phyloP scores from a whole-genome alignment of 37 sponge, comb jelly and placozoan species.

The Halisarca cf. caerulea region DNA sequence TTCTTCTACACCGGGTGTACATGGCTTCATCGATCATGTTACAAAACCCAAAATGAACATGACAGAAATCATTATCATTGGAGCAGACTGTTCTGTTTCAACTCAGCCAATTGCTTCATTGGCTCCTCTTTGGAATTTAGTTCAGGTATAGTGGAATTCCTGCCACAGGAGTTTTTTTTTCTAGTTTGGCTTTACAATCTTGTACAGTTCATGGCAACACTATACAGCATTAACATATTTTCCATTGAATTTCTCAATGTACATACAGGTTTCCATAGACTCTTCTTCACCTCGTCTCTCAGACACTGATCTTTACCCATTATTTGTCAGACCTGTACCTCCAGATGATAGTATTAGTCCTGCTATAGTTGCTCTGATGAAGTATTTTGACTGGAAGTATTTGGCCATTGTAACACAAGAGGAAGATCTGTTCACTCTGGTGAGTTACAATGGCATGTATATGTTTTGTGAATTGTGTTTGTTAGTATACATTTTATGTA shows the following conservation, averaged over 20 bases:
- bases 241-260: no score
- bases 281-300: constrained; percentile 56
- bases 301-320: neutral
- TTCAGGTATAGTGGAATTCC: neutral
- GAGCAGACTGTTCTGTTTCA: constrained; percentile 33
- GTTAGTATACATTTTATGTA: no score
- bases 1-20: neutral
- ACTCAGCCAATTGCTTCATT: constrained; percentile 29
- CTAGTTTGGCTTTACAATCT: no score
- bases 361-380: constrained; percentile 1
- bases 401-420: constrained; percentile 5
- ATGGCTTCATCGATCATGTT: constrained; percentile 15
- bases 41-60: neutral
- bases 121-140: constrained; percentile 18
- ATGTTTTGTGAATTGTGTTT: no score
- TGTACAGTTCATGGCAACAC: no score
- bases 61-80: constrained; percentile 16
- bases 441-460: neutral
- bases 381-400: constrained; percentile 2
- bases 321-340: constrained; percentile 26
- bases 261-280: constrained; percentile 34
- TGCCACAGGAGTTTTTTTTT: no score
- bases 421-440: constrained; percentile 17
- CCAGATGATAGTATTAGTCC: neutral
- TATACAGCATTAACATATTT: no score